These are phyloP conservation scores for Arenaria interpres DNA, from an alignment of 2,113 vertebrate genomes.

Conservation along the genomic window DNA sequence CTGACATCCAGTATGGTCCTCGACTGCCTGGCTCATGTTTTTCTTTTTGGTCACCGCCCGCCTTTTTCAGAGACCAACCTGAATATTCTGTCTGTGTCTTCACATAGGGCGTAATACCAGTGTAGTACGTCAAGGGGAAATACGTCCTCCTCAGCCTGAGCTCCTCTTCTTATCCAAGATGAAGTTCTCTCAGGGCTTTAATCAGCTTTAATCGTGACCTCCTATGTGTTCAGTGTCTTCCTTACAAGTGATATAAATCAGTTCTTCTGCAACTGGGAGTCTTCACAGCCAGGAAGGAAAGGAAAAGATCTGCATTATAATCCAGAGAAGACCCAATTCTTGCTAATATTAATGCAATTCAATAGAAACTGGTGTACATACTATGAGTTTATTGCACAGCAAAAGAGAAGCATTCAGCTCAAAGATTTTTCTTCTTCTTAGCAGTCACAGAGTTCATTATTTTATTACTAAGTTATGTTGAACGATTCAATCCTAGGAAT, in stretches of 20 bases:
- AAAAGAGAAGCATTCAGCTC: neutral
- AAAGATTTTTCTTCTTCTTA: neutral
- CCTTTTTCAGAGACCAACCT: neutral
- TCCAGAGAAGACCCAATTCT: neutral
- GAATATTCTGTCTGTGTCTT: neutral
- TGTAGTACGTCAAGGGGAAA: neutral
- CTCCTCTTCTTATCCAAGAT: neutral
- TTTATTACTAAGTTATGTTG: neutral
- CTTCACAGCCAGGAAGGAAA: neutral
- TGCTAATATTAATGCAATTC: neutral
- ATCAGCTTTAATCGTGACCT: neutral
- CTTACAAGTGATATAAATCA: neutral
- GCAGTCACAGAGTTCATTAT: neutral
- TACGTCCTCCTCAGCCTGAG: neutral
- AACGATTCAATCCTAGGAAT: neutral
- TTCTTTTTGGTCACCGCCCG: neutral
- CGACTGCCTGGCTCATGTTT: neutral
- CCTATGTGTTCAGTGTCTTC: neutral
- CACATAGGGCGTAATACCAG: fast-evolving
- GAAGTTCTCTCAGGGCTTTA: neutral
- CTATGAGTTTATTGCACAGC: neutral
- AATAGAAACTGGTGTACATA: neutral
- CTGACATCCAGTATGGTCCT: neutral
- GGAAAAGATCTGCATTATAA: neutral
- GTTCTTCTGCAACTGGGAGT: neutral